Evolutionary conservation across 2,113 vertebrate genomes (phyloP).

Genomic region (Colinus virginianus): DNA sequence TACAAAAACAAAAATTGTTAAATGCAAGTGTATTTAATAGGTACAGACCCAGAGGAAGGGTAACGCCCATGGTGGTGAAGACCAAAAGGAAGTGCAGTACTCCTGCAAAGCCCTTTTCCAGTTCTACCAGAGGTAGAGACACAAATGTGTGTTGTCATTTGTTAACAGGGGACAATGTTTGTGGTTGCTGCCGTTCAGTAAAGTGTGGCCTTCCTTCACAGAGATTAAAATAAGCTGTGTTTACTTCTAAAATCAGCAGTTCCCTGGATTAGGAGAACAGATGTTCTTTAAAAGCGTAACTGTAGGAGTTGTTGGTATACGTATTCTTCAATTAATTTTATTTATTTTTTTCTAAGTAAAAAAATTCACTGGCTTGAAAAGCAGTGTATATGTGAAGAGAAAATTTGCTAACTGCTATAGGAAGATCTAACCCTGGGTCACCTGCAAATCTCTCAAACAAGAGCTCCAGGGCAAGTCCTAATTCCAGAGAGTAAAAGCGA

Average conservation of each 20-base stretch:
- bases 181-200: background rate
- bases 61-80: background rate
- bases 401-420: constrained; percentile 86
- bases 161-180: background rate
- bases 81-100: background rate
- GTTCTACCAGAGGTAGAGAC: background rate
- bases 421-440: constrained; percentile 88
- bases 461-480: constrained; percentile 84
- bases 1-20: background rate
- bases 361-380: constrained; percentile 73
- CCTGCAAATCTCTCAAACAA: constrained; percentile 87
- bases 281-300: constrained; percentile 23
- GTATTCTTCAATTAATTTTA: constrained; percentile 71
- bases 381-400: constrained; percentile 88
- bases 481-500: constrained; percentile 87
- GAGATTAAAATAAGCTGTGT: background rate
- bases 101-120: background rate
- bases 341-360: background rate
- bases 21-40: no score
- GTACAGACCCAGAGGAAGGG: background rate
- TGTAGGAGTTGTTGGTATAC: constrained; percentile 45
- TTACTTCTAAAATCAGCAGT: background rate
- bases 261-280: background rate
- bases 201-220: background rate
- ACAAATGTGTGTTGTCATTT: background rate